Percentiles rank a stretch among this genome's conserved stretches.
phyloP scores from a whole-genome alignment of 2,888 invertebrate genomes.

The Parthenolecanium corni region DNA sequence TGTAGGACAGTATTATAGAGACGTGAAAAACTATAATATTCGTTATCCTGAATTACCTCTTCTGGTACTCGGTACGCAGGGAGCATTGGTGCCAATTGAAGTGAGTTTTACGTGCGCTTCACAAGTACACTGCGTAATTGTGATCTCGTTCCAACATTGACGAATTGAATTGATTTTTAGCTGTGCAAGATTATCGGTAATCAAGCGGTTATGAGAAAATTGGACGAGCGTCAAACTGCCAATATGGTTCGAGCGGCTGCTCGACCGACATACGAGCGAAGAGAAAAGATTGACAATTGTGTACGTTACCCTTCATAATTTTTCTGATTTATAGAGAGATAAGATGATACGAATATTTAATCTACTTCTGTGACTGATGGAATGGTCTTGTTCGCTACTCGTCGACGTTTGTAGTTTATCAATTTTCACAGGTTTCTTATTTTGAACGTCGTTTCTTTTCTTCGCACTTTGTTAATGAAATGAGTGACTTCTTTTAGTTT shows the following conservation, averaged over 20 bases:
- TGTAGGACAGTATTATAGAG: conserved; percentile 42
- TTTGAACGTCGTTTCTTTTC: too few species aligned
- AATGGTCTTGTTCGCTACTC: background rate
- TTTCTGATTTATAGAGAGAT: background rate
- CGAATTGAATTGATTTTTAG: conserved; percentile 34
- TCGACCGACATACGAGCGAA: conserved; percentile 61
- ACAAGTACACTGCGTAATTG: background rate
- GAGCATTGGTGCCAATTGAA: conserved; percentile 71
- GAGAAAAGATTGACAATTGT: conserved; percentile 36
- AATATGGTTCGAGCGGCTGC: conserved; percentile 81
- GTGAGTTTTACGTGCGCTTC: conserved; percentile 36
- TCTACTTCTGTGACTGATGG: background rate
- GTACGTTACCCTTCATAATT: background rate
- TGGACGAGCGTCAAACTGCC: conserved; percentile 70
- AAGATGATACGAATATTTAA: background rate
- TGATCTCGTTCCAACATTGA: conserved; percentile 1
- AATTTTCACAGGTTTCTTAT: too few species aligned
- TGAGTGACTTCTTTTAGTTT: too few species aligned
- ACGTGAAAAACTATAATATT: conserved; percentile 42
- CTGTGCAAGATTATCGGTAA: conserved; percentile 64
- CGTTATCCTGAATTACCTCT: conserved; percentile 63
- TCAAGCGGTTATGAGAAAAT: conserved; percentile 66
- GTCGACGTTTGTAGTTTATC: too few species aligned
- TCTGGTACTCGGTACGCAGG: conserved; percentile 63
- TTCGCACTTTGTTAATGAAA: too few species aligned